Conservation (phyloP, 1,140 invertebrate species). For the Drosophila navojoa region DNA sequence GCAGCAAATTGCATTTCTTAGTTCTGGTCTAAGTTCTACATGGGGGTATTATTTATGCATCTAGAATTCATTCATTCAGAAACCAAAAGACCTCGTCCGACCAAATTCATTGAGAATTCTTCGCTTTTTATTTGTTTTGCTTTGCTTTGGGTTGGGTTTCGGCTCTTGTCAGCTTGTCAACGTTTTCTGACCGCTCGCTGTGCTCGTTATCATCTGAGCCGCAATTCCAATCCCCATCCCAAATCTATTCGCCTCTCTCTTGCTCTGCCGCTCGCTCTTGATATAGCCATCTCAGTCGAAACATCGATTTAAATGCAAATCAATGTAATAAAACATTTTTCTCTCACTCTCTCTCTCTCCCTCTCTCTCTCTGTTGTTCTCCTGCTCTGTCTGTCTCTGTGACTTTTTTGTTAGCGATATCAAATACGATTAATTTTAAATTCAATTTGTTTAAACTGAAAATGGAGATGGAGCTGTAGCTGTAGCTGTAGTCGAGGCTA, state of each 20-base stretch:
- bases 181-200: constrained; percentile 73
- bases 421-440: constrained; percentile 68
- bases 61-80: not conserved
- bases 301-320: constrained; percentile 82
- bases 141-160: constrained; percentile 29
- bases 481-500: not conserved
- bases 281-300: constrained; percentile 40
- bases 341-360: constrained; percentile 35
- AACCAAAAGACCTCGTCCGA: not conserved
- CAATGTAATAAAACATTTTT: constrained; percentile 81
- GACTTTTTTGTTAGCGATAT: constrained; percentile 31
- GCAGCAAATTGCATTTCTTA: not conserved
- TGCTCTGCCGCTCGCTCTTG: not conserved
- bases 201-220: constrained; percentile 70
- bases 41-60: constrained; percentile 13
- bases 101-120: constrained; percentile 60
- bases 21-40: not conserved
- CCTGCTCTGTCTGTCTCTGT: constrained; percentile 27
- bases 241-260: not conserved
- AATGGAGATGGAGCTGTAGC: constrained; percentile 7
- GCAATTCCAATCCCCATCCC: not conserved
- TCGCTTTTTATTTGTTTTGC: constrained; percentile 15
- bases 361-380: not conserved
- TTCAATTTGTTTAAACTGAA: constrained; percentile 53
- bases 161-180: constrained; percentile 58